These are phyloP conservation scores for Mustelus asterias DNA, from an alignment of 2,113 vertebrate genomes.

Conservation along the genomic window DNA sequence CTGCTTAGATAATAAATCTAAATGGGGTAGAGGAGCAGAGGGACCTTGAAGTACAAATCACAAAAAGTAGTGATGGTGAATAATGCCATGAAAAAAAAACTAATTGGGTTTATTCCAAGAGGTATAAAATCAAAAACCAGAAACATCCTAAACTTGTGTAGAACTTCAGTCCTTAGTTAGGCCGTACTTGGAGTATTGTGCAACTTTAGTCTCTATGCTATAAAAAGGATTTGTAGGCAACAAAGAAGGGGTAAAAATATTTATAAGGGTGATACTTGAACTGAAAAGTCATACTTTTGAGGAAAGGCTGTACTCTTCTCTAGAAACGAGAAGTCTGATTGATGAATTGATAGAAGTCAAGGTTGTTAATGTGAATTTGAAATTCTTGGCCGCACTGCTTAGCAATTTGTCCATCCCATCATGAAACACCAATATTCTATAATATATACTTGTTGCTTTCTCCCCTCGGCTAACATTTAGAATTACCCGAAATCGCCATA, in stretches of 20 bases:
- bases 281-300: background rate
- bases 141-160: background rate
- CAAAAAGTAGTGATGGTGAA: background rate
- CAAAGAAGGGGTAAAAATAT: background rate
- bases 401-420: background rate
- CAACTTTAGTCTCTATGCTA: background rate
- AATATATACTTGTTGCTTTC: background rate
- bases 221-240: background rate
- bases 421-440: background rate
- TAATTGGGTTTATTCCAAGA: background rate
- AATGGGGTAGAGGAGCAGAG: background rate
- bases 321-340: background rate
- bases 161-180: background rate
- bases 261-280: no score
- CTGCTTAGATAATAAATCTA: background rate
- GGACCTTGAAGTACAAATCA: background rate
- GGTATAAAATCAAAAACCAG: background rate
- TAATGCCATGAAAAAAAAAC: background rate
- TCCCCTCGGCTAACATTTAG: background rate
- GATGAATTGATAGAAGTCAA: background rate
- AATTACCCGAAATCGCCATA: background rate
- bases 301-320: background rate
- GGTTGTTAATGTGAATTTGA: background rate
- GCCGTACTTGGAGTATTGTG: background rate
- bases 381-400: background rate